Percentiles rank a stretch among this genome's conserved stretches.
Evolutionary conservation across 2,113 vertebrate genomes (phyloP).

Genomic region (Smithornis capensis): DNA sequence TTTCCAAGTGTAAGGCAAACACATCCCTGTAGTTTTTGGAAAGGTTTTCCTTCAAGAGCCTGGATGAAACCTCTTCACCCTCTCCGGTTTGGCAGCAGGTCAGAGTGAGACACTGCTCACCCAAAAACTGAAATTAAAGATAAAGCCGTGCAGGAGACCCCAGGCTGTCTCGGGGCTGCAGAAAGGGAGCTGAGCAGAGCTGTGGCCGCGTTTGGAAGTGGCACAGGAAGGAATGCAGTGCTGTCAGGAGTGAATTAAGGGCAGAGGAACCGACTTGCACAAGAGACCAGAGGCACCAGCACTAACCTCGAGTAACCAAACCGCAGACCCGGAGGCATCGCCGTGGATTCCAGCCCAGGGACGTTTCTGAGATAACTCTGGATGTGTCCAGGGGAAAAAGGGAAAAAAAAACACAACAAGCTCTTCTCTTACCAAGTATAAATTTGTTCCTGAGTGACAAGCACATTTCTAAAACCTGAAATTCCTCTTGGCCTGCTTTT

Average conservation of each 20-base stretch:
- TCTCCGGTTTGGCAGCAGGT: background rate
- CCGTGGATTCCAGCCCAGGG: background rate
- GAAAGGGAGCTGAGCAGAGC: background rate
- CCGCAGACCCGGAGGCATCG: background rate
- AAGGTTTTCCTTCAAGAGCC: background rate
- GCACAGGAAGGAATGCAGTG: background rate
- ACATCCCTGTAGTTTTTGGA: background rate
- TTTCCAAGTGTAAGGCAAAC: background rate
- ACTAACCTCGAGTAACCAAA: background rate
- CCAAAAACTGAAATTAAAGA: background rate
- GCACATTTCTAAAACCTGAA: slow-evolving; percentile 42
- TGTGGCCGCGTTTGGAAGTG: background rate
- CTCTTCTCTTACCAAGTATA: background rate
- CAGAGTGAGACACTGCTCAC: background rate
- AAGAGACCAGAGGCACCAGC: background rate
- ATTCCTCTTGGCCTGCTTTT: slow-evolving; percentile 23
- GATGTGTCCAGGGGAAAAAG: background rate
- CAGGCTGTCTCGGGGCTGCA: background rate
- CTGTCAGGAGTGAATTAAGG: slow-evolving; percentile 7
- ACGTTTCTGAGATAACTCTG: background rate
- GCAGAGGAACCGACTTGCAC: slow-evolving; percentile 41
- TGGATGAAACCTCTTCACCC: background rate
- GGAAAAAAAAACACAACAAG: background rate
- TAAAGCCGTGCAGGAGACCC: background rate
- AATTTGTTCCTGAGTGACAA: slow-evolving; percentile 11